Base-by-base conservation (phyloP, 2,797 vertebrate species). In the Monodelphis domestica region DNA sequence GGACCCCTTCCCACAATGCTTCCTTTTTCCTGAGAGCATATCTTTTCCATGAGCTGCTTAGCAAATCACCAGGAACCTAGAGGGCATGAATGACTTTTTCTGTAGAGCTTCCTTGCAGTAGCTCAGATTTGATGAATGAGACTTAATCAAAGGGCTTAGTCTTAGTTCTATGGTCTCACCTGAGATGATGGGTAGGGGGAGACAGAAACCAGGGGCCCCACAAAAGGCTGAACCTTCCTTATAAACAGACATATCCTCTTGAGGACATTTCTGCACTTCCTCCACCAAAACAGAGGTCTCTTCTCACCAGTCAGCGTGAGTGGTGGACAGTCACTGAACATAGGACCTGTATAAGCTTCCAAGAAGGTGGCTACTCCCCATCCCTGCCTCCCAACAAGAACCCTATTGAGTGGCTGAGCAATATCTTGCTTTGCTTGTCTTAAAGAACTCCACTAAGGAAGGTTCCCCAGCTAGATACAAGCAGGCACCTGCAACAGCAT, bases 101-200 rank as follows among this genome's bases (percentile, higher is more conserved):
- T 91, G 91, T 94, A 89, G 17, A 57, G 88, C 52, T 94, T 92
- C 59, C 7, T 28, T 90, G 54, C 89, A 6, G 1, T 38, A 91
- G 90, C 94, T 70, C 84, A 88, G 84, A 45, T 92, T 92, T 93
- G 89, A 95, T 94, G 96, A 94, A 97, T 93, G 91, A 95, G 53
- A 93, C 63, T 70, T 89, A 88, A 91, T 97, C 94, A 57, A 93
- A 7, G 54, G 93, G n/a, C 38, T 38, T 63, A 63, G 33, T n/a
- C 12, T n/a, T 3, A 12, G 53, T 38, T 45, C 0, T 0, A 15
- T 3, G 0, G 0, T n/a, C 92, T 91, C 57, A 53, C 56, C 92
- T 38, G 45, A 14, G 57, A 94, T 91, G 11, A 84, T 45, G 29
- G 94, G 88, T n/a, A 54, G n/a, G 9, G 90, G 87, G 55, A 59